These are phyloP conservation scores for Bombycilla garrulus DNA, from an alignment of 2,113 vertebrate genomes.

Conservation along the genomic window DNA sequence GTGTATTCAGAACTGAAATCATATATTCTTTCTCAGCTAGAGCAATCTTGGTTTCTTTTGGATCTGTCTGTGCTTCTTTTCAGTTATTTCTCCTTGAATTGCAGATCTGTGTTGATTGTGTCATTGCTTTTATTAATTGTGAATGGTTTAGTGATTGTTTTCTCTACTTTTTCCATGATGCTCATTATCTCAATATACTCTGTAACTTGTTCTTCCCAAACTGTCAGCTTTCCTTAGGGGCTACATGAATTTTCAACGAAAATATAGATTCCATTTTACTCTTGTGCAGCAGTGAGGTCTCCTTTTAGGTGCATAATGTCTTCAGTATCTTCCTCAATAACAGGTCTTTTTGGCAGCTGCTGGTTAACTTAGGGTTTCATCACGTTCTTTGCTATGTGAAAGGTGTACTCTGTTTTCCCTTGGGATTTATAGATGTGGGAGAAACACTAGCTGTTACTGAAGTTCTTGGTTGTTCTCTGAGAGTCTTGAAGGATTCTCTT, in stretches of 20 bases:
- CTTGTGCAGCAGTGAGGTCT: slow-evolving; percentile 78
- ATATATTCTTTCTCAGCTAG: slow-evolving; percentile 78
- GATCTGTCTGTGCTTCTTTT: slow-evolving; percentile 72
- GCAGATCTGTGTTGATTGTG: slow-evolving; percentile 73
- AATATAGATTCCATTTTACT: slow-evolving; percentile 84
- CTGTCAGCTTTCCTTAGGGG: slow-evolving; percentile 76
- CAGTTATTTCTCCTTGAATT: slow-evolving; percentile 69
- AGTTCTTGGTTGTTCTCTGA: slow-evolving; percentile 82
- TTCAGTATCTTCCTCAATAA: slow-evolving; percentile 90
- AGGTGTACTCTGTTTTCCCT: slow-evolving; percentile 85
- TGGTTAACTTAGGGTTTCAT: slow-evolving; percentile 90
- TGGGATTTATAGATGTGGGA: slow-evolving; percentile 83
- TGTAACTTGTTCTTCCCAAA: slow-evolving; percentile 77
- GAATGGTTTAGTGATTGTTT: slow-evolving; percentile 82
- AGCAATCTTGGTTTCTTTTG: slow-evolving; percentile 75
- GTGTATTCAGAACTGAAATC: slow-evolving; percentile 67
- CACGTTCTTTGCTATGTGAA: slow-evolving; percentile 84
- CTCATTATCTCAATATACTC: slow-evolving; percentile 80
- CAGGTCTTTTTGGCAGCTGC: slow-evolving; percentile 88
- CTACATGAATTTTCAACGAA: slow-evolving; percentile 82
- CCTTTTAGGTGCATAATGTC: slow-evolving; percentile 86
- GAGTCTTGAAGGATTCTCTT: slow-evolving; percentile 88
- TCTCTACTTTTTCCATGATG: slow-evolving; percentile 79
- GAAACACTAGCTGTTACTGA: slow-evolving; percentile 87
- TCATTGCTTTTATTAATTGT: slow-evolving; percentile 68